These are phyloP conservation scores for Oxyscelio sp. DNA, from an alignment of 2,888 invertebrate genomes.

Conservation along the genomic window DNA sequence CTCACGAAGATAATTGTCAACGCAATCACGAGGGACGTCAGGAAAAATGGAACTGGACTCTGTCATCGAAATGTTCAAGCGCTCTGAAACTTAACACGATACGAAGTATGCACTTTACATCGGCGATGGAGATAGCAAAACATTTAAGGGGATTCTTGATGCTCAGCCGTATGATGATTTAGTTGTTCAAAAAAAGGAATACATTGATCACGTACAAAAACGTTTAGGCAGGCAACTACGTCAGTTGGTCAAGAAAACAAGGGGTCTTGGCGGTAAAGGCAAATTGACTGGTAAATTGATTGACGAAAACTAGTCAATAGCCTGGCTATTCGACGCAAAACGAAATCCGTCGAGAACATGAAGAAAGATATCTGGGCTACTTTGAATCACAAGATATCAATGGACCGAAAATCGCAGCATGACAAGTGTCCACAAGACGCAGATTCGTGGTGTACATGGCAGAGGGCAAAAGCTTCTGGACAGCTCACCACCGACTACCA, in stretches of 20 bases:
- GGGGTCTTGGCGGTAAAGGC: constrained; percentile 37
- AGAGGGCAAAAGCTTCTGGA: constrained; percentile 49
- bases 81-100: no score
- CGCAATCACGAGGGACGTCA: no score
- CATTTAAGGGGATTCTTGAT: no score
- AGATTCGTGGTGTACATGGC: constrained; percentile 73
- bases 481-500: constrained; percentile 5
- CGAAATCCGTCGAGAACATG: constrained; percentile 60
- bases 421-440: constrained; percentile 44
- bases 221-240: constrained; percentile 39
- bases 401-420: constrained; percentile 63
- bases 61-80: no score
- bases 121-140: no score
- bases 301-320: constrained; percentile 42
- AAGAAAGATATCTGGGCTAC: constrained; percentile 73
- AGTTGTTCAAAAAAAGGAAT: no score
- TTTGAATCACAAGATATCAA: constrained; percentile 65
- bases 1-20: no score
- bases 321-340: constrained; percentile 64
- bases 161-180: no score
- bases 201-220: no score
- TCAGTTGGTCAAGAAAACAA: constrained; percentile 38
- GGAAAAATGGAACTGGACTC: no score
- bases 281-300: constrained; percentile 63
- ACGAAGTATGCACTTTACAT: no score